Base-by-base conservation (phyloP, 1,140 invertebrate species). In the Adoxophyes honmai region DNA sequence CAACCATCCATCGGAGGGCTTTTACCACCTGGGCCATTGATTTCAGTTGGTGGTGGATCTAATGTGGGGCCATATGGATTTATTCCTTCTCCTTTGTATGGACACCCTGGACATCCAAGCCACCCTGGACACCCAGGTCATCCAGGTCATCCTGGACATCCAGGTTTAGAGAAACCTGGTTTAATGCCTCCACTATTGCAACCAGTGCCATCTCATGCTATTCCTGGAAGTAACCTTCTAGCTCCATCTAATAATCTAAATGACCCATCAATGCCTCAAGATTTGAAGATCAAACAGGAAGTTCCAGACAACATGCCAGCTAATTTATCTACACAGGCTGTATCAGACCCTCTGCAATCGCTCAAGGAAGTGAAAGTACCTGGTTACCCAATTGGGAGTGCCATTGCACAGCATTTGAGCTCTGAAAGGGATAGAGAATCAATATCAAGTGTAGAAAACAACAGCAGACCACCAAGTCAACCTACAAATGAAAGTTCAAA, bases 291-390 rank as follows among this genome's bases (percentile, higher is more conserved):
- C 14, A 96, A 96, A 79, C 93, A 95, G 76, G 94, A 95, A 87
- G 90, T 93, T 28, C 86, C 90, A 38, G 91, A 92, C 57, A 82
- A 75, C 66, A 72, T 87, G 66, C 81, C 85, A 59, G 86, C 89
- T 38, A 88, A 89, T 56, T 64, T 85, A 55, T 86, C 85, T 34
- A 90, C 91, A 55, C 91, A 91, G 39, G 88, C 90, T 35, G 84
- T 91, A 10, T 79, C 91, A 6, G 94, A 95, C 90, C 95, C 94
- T 4, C 69, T 95, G 35, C 94, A 95, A 69, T 95, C 94, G 65
- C 79, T 95, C 1, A 94, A 95, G 72, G 94, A 95, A 76, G 94
- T 96, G 0, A 95, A 95, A 90, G 94, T 95, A 2, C 94, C 94
- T 34, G 94, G 94, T 9, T 96, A 94, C 72, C 90, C 90, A 34